Evolutionary conservation across 92 coral and sea anemone genomes (phyloP), one percentile per base, ranked within the genome.

Genomic region (Paragorgia papillata): DNA sequence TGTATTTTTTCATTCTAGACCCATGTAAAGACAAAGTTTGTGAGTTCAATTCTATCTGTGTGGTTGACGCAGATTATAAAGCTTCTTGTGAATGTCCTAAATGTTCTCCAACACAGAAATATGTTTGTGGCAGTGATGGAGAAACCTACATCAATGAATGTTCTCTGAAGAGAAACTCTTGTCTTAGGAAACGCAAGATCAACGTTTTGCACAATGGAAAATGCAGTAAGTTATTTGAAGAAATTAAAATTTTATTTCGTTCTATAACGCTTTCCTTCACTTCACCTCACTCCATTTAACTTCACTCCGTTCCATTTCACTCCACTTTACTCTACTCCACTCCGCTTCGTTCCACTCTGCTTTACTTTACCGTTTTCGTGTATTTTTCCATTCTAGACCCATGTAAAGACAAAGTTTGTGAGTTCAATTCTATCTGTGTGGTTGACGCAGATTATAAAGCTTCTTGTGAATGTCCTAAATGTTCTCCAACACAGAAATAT

Each of bases 211-310:
- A 83, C 39, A 73, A 73, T 0, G 97, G 96, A 7, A 79, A 69
- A 53, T 92, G 97, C 44, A 92, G 97, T 92, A 86, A 76, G 97
- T 19, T n/a, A 55, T 10, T 73, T 26, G 26, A 9, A 37, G n/a
- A 1, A 0, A 15, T 59, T 56, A 56, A 13, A 59, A 30, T 24
- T 27, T 27, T 7, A 27, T 21, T 30, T 27, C 19, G n/a, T 13
- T 27, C 24, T 3, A 18, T 37, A 20, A 56, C 9, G 29, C 1
- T 59, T 2, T 3, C 15, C 39, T 10, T 59, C 17, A 22, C 27
- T 21, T 1, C 21, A 56, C 21, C 2, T 21, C 17, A 26, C 26
- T 21, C 6, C 10, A n/a, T n/a, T n/a, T n/a, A n/a, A n/a, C n/a
- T n/a, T n/a, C n/a, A n/a, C n/a, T n/a, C n/a, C n/a, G n/a, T n/a